Evolutionary conservation across 1,140 invertebrate species (phyloP).

Genomic region (Drosophila triauraria): DNA sequence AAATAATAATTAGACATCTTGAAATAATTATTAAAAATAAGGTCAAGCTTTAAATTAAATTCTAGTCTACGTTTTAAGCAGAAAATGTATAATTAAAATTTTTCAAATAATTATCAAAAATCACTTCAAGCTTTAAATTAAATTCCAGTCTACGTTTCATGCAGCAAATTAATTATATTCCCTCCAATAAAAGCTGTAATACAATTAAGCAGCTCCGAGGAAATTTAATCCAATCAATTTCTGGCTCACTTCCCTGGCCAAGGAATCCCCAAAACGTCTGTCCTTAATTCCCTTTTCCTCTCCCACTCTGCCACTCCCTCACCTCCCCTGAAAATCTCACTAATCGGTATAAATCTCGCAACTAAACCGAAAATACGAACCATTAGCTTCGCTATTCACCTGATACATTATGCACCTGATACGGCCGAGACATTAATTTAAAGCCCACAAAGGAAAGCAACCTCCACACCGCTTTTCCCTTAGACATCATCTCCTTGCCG

Average conservation of each 20-base stretch:
- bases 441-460: constrained; percentile 27
- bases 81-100: no score
- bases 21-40: no score
- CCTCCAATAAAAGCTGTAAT: background rate
- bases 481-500: no score
- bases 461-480: constrained; percentile 1
- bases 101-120: background rate
- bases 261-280: constrained; percentile 1
- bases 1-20: no score
- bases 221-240: constrained; percentile 33
- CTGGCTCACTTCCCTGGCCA: constrained; percentile 1
- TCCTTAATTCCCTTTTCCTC: constrained; percentile 5
- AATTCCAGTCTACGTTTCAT: background rate
- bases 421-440: constrained; percentile 51
- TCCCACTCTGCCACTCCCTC: background rate
- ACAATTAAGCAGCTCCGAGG: background rate
- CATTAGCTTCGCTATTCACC: constrained; percentile 35
- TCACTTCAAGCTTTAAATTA: no score
- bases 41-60: no score
- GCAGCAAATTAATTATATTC: background rate
- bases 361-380: constrained; percentile 55
- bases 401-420: constrained; percentile 54
- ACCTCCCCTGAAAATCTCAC: background rate
- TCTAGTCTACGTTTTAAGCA: no score
- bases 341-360: constrained; percentile 55